Evolutionary conservation across 2,888 invertebrate genomes (phyloP), one percentile per base, ranked within the genome.

Genomic region (Orthosia gracilis): DNA sequence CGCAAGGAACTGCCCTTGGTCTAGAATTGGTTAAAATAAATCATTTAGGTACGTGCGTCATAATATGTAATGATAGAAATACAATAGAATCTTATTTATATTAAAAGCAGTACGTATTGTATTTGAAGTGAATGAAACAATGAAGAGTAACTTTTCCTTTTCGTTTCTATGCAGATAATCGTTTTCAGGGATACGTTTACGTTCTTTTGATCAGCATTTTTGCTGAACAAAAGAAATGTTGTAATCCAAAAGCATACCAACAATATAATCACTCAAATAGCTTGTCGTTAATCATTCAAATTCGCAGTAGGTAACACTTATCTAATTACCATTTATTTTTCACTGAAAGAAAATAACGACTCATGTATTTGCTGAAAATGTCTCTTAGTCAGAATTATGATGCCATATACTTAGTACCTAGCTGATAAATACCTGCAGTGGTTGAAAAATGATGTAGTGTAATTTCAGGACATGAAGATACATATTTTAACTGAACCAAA

Each of bases 1-100:
- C 62, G 12, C 62, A 58, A 40, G 78, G 71, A 17, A 1, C 31
- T 62, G 54, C n/a, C 45, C 12, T 69, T 61, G 55, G 61, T n/a
- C 26, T 47, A 40, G 21, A 52, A 63, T 47, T 23, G 5, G 15
- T 58, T 11, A 26, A n/a, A 47, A 52, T 63, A 7, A 26, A 47
- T 65, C 17, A 26, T 7, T 17, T 15, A 31, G 31, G 2, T 13
- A 17, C 11, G 12, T 40, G 21, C 17, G 47, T 21, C 12, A 64
- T 18, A 12, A 47, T 1, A 49, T 31, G 4, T 47, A 4, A 7
- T 47, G 65, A 2, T 47, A 31, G 4, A 13, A 54, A 17, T 26
- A 40, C 49, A 65, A 23, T 31, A 45, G 40, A 68, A 23, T 52
- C 18, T 5, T 0, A n/a, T 5, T 17, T n/a, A 15, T n/a, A 15